Conservation (phyloP, 2,113 vertebrate genomes). For the Myocastor coypus region DNA sequence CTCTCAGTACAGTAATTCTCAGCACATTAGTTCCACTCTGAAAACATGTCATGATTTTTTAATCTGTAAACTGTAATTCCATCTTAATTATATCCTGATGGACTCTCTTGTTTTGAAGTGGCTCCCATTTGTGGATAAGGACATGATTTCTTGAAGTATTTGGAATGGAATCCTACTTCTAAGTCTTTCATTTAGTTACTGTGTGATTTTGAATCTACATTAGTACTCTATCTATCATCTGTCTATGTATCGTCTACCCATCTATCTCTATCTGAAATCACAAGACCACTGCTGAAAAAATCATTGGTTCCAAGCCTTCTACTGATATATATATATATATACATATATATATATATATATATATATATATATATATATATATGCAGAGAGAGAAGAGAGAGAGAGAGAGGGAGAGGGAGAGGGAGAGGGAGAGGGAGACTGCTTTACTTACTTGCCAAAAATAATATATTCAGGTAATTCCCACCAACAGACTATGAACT, state of each 20-base stretch:
- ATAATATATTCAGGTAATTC: neutral
- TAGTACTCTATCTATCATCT: neutral
- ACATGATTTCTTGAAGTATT: neutral
- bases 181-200: neutral
- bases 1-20: neutral
- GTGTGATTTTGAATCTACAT: neutral
- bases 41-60: conserved; percentile 7
- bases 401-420: no score
- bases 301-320: neutral
- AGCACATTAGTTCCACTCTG: neutral
- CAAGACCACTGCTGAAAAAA: neutral
- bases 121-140: neutral
- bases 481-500: neutral
- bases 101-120: neutral
- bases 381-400: no score
- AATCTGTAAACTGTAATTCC: neutral
- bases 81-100: neutral
- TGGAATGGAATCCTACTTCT: neutral
- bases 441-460: neutral
- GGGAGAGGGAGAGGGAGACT: no score
- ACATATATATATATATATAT: no score
- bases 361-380: no score
- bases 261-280: neutral
- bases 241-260: neutral
- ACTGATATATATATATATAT: neutral